A percentile compares a stretch with the other conserved stretches of the same genome.
phyloP scores from a whole-genome alignment of 35 echinoderm and acorn worm genomes.

The Lytechinus variegatus region DNA sequence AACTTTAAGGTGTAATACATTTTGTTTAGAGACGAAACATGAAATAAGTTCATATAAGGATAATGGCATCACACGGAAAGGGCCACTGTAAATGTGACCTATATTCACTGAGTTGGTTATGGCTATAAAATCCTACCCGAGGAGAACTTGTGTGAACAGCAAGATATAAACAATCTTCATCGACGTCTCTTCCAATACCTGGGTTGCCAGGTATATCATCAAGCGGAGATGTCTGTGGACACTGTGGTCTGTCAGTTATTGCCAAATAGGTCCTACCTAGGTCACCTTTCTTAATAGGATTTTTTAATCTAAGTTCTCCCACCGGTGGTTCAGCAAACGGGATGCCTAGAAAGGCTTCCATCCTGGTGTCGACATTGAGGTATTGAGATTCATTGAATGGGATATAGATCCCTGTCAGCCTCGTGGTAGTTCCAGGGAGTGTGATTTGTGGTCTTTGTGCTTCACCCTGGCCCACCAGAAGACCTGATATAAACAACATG shows the following conservation, averaged over 20 bases:
- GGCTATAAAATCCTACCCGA: neutral
- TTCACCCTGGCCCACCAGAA: neutral
- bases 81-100: too few species aligned
- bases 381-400: neutral
- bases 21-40: too few species aligned
- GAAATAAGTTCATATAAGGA: too few species aligned
- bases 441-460: slow-evolving; percentile 15
- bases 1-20: too few species aligned
- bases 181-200: neutral
- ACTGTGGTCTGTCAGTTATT: neutral
- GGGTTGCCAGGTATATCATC: slow-evolving; percentile 23
- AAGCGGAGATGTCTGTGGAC: neutral
- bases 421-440: neutral
- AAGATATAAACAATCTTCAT: slow-evolving; percentile 38
- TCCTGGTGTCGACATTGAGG: neutral
- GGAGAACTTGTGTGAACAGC: neutral
- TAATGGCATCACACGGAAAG: too few species aligned
- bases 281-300: slow-evolving; percentile 31
- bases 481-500: neutral
- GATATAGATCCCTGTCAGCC: neutral
- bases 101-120: too few species aligned
- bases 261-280: neutral
- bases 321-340: slow-evolving; percentile 18
- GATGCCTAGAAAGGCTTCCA: neutral
- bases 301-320: slow-evolving; percentile 19